Evolutionary conservation across 2,113 vertebrate genomes (phyloP).

Genomic region (Oreocharis arfaki): DNA sequence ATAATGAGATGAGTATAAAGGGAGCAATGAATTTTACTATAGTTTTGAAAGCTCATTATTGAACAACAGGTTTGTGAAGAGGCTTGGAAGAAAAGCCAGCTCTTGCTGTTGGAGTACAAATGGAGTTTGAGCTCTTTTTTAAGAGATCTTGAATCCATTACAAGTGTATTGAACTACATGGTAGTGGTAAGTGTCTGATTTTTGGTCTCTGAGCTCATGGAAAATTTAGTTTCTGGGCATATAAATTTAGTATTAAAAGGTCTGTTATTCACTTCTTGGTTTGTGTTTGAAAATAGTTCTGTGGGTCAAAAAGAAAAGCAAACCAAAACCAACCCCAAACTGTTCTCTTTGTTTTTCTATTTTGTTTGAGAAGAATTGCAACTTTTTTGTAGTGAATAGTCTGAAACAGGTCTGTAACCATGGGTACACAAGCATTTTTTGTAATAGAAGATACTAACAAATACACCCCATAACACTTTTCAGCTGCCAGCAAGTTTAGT

Average conservation of each 20-base stretch:
- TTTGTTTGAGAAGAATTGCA: neutral
- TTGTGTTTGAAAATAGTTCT: neutral
- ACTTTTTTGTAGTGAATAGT: neutral
- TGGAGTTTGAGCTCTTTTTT: neutral
- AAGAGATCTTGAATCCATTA: neutral
- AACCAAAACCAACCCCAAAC: neutral
- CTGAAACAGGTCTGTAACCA: neutral
- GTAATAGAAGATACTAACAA: neutral
- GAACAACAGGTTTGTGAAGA: conserved; percentile 15
- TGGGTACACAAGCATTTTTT: neutral
- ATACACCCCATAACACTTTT: neutral
- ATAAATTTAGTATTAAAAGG: neutral
- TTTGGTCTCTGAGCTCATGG: neutral
- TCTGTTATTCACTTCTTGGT: neutral
- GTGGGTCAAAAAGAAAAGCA: neutral
- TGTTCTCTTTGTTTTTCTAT: neutral
- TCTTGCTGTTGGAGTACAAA: neutral
- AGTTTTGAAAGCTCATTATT: conserved; percentile 42
- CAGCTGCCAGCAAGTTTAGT: neutral
- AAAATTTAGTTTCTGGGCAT: neutral
- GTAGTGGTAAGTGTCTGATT: neutral
- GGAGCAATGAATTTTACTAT: conserved; percentile 11
- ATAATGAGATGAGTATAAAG: conserved; percentile 50
- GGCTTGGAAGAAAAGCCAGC: neutral
- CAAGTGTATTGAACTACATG: neutral